Evolutionary conservation across 2,113 vertebrate genomes (phyloP).

Genomic region (Athene noctua): DNA sequence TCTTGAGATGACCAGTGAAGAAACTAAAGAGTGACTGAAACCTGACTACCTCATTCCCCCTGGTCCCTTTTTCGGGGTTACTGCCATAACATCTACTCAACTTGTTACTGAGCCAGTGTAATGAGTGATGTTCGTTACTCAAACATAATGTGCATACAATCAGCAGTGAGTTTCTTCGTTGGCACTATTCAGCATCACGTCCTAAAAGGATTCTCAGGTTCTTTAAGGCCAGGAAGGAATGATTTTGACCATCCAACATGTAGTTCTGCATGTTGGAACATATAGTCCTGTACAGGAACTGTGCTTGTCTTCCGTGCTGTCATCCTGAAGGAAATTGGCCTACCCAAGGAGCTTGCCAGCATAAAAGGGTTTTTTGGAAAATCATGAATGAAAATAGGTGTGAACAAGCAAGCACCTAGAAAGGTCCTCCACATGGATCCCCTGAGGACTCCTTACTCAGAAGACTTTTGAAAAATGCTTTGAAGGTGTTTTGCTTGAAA

Average conservation of each 20-base stretch:
- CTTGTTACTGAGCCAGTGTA: neutral
- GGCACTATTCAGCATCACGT: fast-evolving
- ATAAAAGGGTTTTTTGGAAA: neutral
- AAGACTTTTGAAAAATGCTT: neutral
- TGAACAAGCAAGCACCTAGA: neutral
- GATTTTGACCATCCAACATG: neutral
- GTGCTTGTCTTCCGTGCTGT: neutral
- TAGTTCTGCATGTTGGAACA: neutral
- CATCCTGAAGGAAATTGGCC: neutral
- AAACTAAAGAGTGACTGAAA: neutral
- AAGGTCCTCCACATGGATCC: neutral
- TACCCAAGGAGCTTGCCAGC: neutral
- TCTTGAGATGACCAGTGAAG: neutral
- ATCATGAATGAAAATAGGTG: neutral
- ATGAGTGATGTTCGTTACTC: neutral
- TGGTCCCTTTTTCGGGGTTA: neutral
- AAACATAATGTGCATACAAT: neutral
- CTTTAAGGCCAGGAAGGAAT: neutral
- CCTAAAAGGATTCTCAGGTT: neutral
- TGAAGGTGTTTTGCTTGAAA: neutral
- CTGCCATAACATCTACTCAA: neutral
- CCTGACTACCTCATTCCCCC: neutral
- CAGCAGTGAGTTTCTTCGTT: neutral
- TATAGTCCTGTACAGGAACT: neutral
- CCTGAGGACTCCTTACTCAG: neutral